Evolutionary conservation across 2,797 vertebrate species (phyloP), one percentile per base, ranked within the genome.

Genomic region (Clarias pachynema): DNA sequence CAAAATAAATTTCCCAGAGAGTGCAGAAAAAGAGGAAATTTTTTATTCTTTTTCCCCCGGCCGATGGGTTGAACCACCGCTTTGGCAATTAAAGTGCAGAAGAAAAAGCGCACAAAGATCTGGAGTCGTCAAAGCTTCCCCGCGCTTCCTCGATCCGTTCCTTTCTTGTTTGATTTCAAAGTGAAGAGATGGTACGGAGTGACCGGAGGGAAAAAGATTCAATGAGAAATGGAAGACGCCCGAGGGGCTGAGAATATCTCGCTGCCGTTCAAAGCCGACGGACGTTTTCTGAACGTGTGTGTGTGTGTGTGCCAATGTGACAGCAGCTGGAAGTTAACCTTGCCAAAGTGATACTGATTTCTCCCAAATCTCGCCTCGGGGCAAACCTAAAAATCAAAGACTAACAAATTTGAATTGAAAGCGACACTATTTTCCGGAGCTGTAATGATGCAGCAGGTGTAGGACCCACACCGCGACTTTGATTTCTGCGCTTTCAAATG

Each of bases 161-260:
- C 29, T 87, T 86, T 86, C 83, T 78, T 88, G 84, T 79, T 87
- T 81, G 9, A 78, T 86, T 85, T 87, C 86, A 89, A 84, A 85
- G 84, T 60, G 22, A 53, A 83, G 40, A 57, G 79, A 85, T 63
- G 56, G 66, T 65, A 84, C 53, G 59, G 79, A 83, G 73, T 70
- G 79, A 80, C 65, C 82, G 65, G 44, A 37, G 63, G 81, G 83
- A 87, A 62, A 70, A 86, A 65, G 79, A 60, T 72, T 83, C 18
- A 2, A 68, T 80, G 53, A 59, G 75, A 75, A 84, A 66, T 65
- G 57, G 8, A 79, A 63, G 78, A 90, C 57, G 84, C 86, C 80
- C 57, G 74, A 90, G 85, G 56, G 72, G 82, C 69, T 88, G 49
- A 18, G 72, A 85, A 88, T 77, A 86, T 63, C 8, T 40, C 44